Conservation (phyloP, 2,888 invertebrate genomes). For the Calameuta pallipes region DNA sequence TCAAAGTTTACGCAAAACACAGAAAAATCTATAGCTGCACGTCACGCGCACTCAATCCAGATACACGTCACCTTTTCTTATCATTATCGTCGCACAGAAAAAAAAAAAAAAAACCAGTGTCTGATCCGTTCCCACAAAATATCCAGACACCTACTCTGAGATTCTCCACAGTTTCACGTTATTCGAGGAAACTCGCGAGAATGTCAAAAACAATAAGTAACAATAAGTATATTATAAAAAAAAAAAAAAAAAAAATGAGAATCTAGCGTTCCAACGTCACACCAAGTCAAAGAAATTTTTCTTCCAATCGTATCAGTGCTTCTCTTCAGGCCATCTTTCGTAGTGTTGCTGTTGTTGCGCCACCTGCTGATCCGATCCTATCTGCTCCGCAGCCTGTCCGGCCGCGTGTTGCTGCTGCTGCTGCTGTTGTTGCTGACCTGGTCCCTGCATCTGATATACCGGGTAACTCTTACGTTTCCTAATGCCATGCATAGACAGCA, state of each 20-base stretch:
- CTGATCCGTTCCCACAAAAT: neutral
- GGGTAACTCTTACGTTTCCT: slow-evolving; percentile 70
- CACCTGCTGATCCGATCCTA: slow-evolving; percentile 21
- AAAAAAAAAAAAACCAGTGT: neutral
- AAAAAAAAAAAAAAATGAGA: neutral
- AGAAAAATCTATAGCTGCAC: neutral
- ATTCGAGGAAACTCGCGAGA: neutral
- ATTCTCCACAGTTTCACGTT: neutral
- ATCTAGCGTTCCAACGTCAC: neutral
- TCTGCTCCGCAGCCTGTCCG: neutral
- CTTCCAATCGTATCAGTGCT: slow-evolving; percentile 40
- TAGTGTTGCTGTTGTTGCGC: slow-evolving; percentile 33
- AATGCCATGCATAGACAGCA: slow-evolving; percentile 76
- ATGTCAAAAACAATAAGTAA: neutral
- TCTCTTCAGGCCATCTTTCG: slow-evolving; percentile 54
- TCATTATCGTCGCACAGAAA: neutral
- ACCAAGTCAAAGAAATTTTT: neutral
- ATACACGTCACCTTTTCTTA: neutral
- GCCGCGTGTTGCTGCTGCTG: slow-evolving; percentile 26
- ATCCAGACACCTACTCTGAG: neutral
- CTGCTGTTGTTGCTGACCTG: slow-evolving; percentile 40
- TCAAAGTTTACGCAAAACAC: neutral
- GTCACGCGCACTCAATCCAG: neutral
- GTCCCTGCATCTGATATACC: slow-evolving; percentile 55
- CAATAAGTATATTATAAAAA: neutral